Conservation (phyloP, 2,797 vertebrate species). For the Petrocephalus schoutedeni region DNA sequence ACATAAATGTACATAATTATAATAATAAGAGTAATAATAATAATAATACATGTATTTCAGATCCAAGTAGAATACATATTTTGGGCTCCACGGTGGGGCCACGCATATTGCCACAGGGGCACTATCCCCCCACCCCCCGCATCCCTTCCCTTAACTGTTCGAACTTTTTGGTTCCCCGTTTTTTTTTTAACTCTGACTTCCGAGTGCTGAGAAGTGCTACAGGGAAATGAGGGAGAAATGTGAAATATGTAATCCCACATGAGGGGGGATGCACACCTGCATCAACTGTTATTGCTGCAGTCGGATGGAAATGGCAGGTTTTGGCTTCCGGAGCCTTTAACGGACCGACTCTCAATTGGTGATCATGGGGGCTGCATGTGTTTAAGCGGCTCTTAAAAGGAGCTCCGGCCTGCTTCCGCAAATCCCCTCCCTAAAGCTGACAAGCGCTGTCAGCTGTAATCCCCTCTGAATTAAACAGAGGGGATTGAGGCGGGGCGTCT, state of each 20-base stretch:
- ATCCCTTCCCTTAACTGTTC: too few species aligned
- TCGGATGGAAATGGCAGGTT: background rate
- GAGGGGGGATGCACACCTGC: background rate
- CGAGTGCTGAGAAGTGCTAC: background rate
- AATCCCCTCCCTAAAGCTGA: constrained; percentile 26
- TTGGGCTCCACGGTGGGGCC: too few species aligned
- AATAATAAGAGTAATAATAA: too few species aligned
- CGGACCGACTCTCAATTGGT: constrained; percentile 18
- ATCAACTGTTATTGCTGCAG: background rate
- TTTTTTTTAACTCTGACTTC: background rate
- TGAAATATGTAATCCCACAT: background rate
- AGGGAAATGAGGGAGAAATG: background rate
- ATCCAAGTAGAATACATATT: too few species aligned
- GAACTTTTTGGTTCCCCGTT: background rate
- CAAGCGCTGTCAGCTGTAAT: constrained; percentile 46
- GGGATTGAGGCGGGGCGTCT: constrained; percentile 44
- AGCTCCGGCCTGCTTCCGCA: constrained; percentile 12
- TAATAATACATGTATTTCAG: too few species aligned
- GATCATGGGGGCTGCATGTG: background rate
- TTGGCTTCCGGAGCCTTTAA: background rate
- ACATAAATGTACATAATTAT: too few species aligned
- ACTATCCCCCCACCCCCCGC: too few species aligned
- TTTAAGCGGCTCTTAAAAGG: constrained; percentile 1
- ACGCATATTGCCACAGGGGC: too few species aligned
- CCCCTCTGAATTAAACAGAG: constrained; percentile 50